Evolutionary conservation across 2,888 invertebrate genomes (phyloP).

Genomic region (Graphium colonna): DNA sequence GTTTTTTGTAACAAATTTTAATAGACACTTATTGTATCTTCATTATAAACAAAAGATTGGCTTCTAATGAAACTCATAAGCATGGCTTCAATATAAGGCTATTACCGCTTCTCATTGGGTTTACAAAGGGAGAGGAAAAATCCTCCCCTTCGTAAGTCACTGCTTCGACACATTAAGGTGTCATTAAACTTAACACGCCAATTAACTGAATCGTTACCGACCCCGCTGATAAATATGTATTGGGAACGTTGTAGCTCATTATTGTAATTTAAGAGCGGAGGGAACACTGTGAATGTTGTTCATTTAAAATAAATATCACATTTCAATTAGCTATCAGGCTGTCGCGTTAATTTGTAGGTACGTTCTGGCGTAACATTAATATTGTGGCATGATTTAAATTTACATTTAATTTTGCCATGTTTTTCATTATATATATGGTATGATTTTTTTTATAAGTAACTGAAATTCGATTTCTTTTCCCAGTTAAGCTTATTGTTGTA

Average conservation of each 20-base stretch:
- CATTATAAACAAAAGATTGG: constrained; percentile 59
- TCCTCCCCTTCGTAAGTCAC: constrained; percentile 46
- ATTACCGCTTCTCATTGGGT: constrained; percentile 71
- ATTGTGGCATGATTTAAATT: no score
- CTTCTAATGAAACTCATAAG: constrained; percentile 74
- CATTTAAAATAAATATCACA: constrained; percentile 21
- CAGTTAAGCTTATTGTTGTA: neutral
- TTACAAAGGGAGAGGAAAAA: constrained; percentile 53
- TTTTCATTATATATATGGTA: no score
- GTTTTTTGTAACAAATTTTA: neutral
- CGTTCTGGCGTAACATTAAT: neutral
- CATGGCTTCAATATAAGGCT: constrained; percentile 64
- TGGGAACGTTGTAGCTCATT: constrained; percentile 20
- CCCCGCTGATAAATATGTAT: constrained; percentile 23
- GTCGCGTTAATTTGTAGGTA: constrained; percentile 11
- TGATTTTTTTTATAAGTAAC: neutral
- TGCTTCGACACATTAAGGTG: constrained; percentile 46
- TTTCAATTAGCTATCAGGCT: constrained; percentile 16
- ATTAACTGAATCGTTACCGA: constrained; percentile 50
- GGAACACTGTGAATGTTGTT: constrained; percentile 15
- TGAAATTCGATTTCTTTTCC: neutral
- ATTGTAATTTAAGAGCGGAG: constrained; percentile 20
- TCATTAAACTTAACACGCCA: constrained; percentile 63
- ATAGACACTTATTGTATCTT: constrained; percentile 44
- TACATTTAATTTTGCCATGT: no score